These are phyloP conservation scores for Plotosus lineatus DNA, from an alignment of 2,113 vertebrate species.

Conservation along the genomic window DNA sequence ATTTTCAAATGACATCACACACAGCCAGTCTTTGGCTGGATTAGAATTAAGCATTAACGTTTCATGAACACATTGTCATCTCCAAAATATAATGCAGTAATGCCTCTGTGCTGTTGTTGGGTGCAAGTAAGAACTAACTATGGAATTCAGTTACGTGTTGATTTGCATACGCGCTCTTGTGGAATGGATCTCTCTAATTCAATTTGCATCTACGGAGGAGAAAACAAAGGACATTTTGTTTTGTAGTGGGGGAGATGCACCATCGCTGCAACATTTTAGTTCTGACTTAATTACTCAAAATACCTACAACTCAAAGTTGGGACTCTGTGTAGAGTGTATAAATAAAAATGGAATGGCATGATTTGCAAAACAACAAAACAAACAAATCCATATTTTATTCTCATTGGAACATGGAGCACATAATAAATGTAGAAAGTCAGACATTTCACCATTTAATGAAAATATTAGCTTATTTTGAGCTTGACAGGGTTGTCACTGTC, in stretches of 20 bases:
- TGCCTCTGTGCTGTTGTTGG: not conserved
- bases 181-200: slow-evolving; percentile 3
- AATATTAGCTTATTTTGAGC: too few relatives aligned
- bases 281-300: not conserved
- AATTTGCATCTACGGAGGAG: slow-evolving; percentile 32
- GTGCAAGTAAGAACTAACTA: not conserved
- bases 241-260: not conserved
- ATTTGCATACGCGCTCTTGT: slow-evolving; percentile 1
- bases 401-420: too few relatives aligned
- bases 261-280: not conserved
- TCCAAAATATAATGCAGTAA: not conserved
- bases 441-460: too few relatives aligned
- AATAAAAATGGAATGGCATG: too few relatives aligned
- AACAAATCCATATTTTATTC: too few relatives aligned
- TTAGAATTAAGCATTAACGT: not conserved
- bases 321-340: too few relatives aligned
- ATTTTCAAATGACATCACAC: not conserved
- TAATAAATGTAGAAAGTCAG: too few relatives aligned
- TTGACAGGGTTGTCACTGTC: too few relatives aligned
- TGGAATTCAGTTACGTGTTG: slow-evolving; percentile 27
- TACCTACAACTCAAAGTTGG: too few relatives aligned
- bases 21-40: not conserved
- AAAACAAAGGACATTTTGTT: slow-evolving; percentile 18
- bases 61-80: not conserved
- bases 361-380: too few relatives aligned